Base-by-base conservation (phyloP, 2,797 vertebrate species). In the Microchirus variegatus region DNA sequence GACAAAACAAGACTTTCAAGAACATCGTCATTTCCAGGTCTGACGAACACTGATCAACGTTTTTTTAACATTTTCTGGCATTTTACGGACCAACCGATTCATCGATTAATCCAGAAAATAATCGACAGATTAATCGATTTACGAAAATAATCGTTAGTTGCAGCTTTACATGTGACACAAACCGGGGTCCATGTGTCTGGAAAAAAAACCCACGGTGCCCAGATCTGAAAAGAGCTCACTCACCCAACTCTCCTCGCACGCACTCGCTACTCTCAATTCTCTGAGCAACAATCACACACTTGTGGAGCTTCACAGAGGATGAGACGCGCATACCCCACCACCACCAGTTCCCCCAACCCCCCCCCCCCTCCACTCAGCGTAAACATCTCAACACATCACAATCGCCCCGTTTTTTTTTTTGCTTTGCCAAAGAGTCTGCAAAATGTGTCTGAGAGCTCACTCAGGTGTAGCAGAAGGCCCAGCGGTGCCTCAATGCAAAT, bases 401-500 rank as follows among this genome's bases (percentile, higher is more conserved):
- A 82, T 69, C 42, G 19, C 54, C 57, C 58, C 14, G n/a, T n/a
- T n/a, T n/a, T n/a, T n/a, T n/a, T 40, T 73, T 72, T 81, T 67
- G 68, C 75, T 82, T 75, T 70, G 79, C 69, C 70, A 77, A 73
- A 73, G 58, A 36, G 68, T 82, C 78, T 85, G 67, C 60, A 72
- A 72, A 82, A 64, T 63, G 76, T 80, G 81, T 84, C 80, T 81
- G 69, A 77, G 73, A 78, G 80, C 76, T 86, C 85, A 78, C 73
- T 90, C 81, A 87, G 79, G 75, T 81, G 78, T 54, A 81, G 52
- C 75, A 66, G 79, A 77, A 72, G 78, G 80, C 80, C 78, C 79
- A 56, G 69, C 67, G 59, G 79, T 50, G 65, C 76, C 76, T 87
- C 70, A 53, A 82, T 87, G 81, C 80, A 87, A 86, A 91, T 90